These are phyloP conservation scores for Triplophysa rosa DNA, from an alignment of 2,113 vertebrate genomes.

Conservation along the genomic window DNA sequence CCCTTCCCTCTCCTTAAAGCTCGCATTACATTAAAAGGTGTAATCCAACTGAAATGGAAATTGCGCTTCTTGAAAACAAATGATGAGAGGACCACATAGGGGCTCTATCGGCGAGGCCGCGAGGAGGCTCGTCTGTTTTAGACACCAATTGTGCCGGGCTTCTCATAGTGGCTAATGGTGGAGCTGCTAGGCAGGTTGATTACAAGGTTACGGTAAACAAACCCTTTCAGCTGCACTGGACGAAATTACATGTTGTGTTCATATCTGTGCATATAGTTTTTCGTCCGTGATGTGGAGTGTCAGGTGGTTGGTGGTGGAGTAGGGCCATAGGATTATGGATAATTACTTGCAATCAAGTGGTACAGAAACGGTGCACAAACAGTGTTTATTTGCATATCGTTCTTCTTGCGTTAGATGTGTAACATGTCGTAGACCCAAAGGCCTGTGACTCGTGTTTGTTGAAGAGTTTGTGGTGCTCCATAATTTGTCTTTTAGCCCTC, in stretches of 20 bases:
- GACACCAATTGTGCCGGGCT: conserved; percentile 72
- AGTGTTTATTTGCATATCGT: not conserved
- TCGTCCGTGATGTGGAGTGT: conserved; percentile 28
- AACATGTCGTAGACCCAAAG: not conserved
- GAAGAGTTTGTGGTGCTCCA: not conserved
- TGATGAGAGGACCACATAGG: conserved; percentile 74
- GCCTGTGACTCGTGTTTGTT: not conserved
- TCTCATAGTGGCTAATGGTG: conserved; percentile 76
- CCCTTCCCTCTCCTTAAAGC: conserved; percentile 71
- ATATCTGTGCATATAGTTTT: conserved; percentile 42
- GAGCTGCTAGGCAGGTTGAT: conserved; percentile 77
- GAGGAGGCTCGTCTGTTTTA: conserved; percentile 68
- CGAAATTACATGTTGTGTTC: conserved; percentile 55
- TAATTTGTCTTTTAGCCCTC: not conserved
- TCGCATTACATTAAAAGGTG: conserved; percentile 79
- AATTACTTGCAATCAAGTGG: conserved; percentile 51
- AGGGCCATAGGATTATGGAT: conserved; percentile 34
- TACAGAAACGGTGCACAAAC: conserved; percentile 1
- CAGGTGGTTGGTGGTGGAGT: conserved; percentile 42
- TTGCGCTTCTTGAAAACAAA: conserved; percentile 82
- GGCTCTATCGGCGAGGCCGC: conserved; percentile 65
- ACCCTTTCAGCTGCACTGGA: conserved; percentile 65
- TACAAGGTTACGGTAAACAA: conserved; percentile 77
- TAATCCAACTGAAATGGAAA: conserved; percentile 87
- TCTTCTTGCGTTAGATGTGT: not conserved